Conservation (phyloP, 2,888 invertebrate species). For the Lasioglossum marginatum region DNA sequence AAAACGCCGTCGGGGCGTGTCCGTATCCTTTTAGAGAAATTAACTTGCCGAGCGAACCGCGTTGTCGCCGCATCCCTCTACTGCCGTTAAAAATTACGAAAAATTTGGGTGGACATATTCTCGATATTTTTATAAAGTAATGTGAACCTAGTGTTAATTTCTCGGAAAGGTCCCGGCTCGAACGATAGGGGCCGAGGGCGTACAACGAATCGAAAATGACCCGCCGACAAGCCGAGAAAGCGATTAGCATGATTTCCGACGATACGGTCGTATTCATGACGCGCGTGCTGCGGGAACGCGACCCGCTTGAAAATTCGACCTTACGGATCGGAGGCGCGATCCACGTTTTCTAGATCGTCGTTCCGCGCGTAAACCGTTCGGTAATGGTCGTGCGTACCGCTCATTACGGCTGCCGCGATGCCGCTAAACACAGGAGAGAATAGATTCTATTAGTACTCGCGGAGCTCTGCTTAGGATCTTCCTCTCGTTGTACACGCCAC, state of each 20-base stretch:
- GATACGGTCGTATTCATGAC: constrained; percentile 15
- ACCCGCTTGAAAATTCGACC: constrained; percentile 11
- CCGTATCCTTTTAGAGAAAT: background rate
- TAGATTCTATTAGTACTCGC: background rate
- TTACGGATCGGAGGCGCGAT: background rate
- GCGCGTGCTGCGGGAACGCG: constrained; percentile 21
- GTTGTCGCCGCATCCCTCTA: background rate
- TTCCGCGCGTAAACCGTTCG: background rate
- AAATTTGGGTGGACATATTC: background rate
- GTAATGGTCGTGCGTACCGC: background rate
- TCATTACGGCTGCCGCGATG: background rate
- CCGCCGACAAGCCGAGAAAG: constrained; percentile 4
- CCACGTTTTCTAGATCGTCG: background rate
- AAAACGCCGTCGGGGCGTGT: background rate
- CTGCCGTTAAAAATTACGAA: background rate
- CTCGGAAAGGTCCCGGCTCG: background rate
- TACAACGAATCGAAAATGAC: background rate
- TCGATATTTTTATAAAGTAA: background rate
- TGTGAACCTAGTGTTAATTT: background rate
- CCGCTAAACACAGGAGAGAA: background rate
- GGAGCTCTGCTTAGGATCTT: background rate
- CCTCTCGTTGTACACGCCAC: background rate
- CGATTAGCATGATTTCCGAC: background rate
- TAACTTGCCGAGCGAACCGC: background rate
- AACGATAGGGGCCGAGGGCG: background rate